These are phyloP conservation scores for Epicauta chinensis DNA, from an alignment of 1,140 invertebrate species.

Conservation along the genomic window DNA sequence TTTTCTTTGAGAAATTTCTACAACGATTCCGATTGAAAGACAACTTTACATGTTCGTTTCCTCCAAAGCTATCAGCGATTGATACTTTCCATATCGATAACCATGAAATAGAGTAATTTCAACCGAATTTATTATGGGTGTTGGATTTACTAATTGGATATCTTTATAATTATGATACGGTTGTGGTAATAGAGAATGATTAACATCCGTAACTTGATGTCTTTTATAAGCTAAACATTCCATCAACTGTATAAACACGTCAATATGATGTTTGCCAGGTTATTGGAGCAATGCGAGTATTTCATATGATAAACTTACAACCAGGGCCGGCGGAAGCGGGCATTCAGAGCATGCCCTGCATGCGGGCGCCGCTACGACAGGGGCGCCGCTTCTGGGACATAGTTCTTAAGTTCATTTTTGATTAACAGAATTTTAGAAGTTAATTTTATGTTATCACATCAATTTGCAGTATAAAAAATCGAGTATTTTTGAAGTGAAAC, in stretches of 20 bases:
- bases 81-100: neutral
- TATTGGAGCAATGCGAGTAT: conserved; percentile 58
- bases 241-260: conserved; percentile 59
- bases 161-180: conserved; percentile 42
- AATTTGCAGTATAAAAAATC: no score
- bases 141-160: conserved; percentile 24
- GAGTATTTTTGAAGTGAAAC: no score
- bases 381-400: no score
- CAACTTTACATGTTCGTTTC: neutral
- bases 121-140: neutral
- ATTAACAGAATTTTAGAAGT: no score
- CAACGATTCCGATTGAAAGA: neutral
- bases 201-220: conserved; percentile 59
- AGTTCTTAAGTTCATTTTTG: no score
- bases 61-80: neutral
- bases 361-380: no score
- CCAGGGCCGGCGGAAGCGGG: no score
- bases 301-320: neutral
- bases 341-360: no score
- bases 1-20: conserved; percentile 21
- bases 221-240: conserved; percentile 51
- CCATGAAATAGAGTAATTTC: neutral
- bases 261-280: conserved; percentile 61
- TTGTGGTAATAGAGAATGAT: conserved; percentile 44
- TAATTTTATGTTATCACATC: no score